These are phyloP conservation scores for Tor tambroides DNA, from an alignment of 2,113 vertebrate genomes.

Conservation along the genomic window DNA sequence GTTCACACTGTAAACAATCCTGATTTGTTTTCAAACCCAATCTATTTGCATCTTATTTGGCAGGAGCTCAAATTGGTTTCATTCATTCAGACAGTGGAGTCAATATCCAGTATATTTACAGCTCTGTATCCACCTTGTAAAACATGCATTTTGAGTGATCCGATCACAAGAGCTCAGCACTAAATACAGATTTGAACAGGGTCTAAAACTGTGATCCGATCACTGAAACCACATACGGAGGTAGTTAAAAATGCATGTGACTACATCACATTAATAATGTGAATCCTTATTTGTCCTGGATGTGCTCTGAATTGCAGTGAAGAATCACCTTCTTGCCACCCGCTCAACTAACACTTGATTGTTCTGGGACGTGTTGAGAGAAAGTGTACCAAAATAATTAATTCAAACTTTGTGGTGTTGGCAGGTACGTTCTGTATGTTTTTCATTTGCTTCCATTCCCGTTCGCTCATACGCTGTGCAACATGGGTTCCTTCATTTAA, in stretches of 20 bases:
- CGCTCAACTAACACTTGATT: too few species aligned
- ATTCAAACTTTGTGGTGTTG: neutral
- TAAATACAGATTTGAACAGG: neutral
- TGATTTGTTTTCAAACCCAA: neutral
- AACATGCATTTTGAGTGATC: neutral
- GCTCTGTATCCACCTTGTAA: neutral
- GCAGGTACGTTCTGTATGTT: too few species aligned
- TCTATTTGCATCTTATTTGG: neutral
- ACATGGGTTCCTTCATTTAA: neutral
- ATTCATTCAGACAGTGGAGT: constrained; percentile 10
- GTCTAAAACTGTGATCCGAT: neutral
- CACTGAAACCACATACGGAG: neutral
- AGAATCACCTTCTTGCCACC: too few species aligned
- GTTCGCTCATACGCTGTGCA: neutral
- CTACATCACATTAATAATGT: neutral
- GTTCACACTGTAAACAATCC: constrained; percentile 19
- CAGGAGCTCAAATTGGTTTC: neutral
- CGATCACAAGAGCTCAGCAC: neutral
- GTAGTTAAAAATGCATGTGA: neutral
- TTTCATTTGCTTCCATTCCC: neutral
- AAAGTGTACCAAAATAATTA: too few species aligned
- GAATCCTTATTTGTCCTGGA: neutral
- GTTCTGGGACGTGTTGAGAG: too few species aligned
- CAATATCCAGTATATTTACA: neutral
- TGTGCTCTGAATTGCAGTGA: neutral